phyloP scores from a whole-genome alignment of 1,140 invertebrate species.

The Holotrichia oblita region DNA sequence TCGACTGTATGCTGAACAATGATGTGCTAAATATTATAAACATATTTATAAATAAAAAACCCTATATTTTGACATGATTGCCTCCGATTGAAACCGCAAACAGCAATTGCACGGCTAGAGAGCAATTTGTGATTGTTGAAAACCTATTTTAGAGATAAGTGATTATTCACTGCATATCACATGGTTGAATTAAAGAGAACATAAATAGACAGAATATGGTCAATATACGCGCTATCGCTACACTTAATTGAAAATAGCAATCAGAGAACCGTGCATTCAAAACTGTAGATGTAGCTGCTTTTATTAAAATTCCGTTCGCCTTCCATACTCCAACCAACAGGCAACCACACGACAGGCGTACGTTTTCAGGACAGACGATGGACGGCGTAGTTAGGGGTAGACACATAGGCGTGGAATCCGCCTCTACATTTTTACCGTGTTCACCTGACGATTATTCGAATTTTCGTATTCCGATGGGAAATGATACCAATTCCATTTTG shows the following conservation, averaged over 20 bases:
- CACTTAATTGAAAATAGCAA: slow-evolving; percentile 2
- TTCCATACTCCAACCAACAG: not conserved
- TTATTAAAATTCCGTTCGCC: slow-evolving; percentile 12
- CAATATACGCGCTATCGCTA: not conserved
- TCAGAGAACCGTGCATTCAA: not conserved
- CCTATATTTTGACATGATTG: too few species aligned
- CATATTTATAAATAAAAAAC: too few species aligned
- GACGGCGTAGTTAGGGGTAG: not conserved
- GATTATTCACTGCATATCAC: not conserved
- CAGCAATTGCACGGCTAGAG: too few species aligned
- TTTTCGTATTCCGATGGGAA: slow-evolving; percentile 11
- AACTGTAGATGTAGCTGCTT: not conserved
- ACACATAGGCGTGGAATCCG: not conserved
- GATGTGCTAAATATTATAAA: too few species aligned
- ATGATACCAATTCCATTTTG: slow-evolving; percentile 17
- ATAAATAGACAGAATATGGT: not conserved
- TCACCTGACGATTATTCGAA: slow-evolving; percentile 16
- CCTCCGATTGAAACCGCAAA: too few species aligned
- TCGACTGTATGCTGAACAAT: too few species aligned
- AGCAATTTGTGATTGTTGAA: not conserved
- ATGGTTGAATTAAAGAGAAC: not conserved
- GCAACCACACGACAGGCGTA: not conserved
- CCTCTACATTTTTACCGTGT: slow-evolving; percentile 20
- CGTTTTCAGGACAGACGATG: not conserved
- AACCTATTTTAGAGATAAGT: not conserved